These are phyloP conservation scores for Crotalus horridus DNA, from an alignment of 2,113 vertebrate species.

Conservation along the genomic window DNA sequence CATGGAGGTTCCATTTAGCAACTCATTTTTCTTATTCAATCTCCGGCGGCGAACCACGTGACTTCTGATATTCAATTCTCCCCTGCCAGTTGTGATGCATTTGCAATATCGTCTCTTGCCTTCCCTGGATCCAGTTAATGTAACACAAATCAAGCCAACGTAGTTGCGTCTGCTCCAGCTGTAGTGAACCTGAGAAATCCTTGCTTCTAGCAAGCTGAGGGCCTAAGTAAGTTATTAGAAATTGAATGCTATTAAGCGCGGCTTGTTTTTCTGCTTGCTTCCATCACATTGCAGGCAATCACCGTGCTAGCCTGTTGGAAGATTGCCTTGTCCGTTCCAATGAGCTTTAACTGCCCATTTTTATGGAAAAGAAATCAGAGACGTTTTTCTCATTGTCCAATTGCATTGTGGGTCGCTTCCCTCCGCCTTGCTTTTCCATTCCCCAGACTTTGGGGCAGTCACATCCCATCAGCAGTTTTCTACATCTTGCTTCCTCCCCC, in stretches of 20 bases:
- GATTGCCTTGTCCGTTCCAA: constrained; percentile 63
- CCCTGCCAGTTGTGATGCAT: not conserved
- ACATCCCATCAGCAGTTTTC: constrained; percentile 55
- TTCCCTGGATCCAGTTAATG: not conserved
- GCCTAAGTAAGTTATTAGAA: constrained; percentile 19
- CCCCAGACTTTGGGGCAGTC: constrained; percentile 43
- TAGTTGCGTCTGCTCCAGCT: not conserved
- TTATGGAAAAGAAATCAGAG: constrained; percentile 48
- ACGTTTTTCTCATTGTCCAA: constrained; percentile 49
- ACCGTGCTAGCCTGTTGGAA: not conserved
- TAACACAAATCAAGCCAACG: not conserved
- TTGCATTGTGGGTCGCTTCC: constrained; percentile 47
- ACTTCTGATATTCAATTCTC: not conserved
- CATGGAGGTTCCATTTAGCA: not conserved
- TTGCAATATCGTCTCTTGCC: not conserved
- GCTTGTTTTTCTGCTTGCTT: constrained; percentile 17
- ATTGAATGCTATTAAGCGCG: constrained; percentile 10
- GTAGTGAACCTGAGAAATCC: not conserved
- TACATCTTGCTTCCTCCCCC: not conserved
- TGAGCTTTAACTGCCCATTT: constrained; percentile 48
- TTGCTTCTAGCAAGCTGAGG: not conserved
- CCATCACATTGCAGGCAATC: constrained; percentile 25
- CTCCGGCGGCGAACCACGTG: not conserved
- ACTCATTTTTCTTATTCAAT: not conserved
- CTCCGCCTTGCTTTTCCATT: constrained; percentile 19